Base-by-base conservation (phyloP, 1,140 invertebrate genomes). In the Hypsibius dujardini region DNA sequence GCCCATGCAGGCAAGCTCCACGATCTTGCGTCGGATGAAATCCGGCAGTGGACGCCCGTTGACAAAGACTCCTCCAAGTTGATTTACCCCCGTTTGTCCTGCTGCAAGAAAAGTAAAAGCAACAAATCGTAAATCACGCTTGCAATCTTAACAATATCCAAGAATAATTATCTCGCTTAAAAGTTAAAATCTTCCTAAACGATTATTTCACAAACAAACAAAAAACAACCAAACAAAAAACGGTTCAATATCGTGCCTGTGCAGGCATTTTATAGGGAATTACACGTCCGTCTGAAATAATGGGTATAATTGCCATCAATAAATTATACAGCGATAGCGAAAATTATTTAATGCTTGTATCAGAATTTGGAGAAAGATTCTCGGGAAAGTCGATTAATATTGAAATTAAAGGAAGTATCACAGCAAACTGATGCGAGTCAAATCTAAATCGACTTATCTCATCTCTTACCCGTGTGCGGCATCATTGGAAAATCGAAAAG, bases 41-140 rank as follows among this genome's bases (percentile, higher is more conserved):
- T 94, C 90, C 28, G 93, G 93, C 50, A 96, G 81, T 1, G 93
- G 93, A 2, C 93, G 84, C 0, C 93, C 93, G 79, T 96, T 96
- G 1, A 96, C 92, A 79, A 96, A 96, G 47, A 95, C 90, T 47
- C 92, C 92, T 50, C 92, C 92, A 75, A 95, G 80, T 82, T 96
- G 92, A 82, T 96, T 96, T 15, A 96, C 90, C 73, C 92, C 92
- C 2, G 90, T 90, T 83, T 93, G 90, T 79, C 88, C 90, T 92
- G 82, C 62, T 67, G 42, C 42, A 67, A 67, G 3, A 67, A 15
- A 67, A 67, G 42, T 28, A 28, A 28, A 28, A 28, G 28, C 28
- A 28, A 28, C 28, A 28, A 28, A 28, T 28, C 28, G 28, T 28
- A 28, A 28, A 28, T 28, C 28, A 28, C 28, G 28, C 28, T 28